These are phyloP conservation scores for Misgurnus anguillicaudatus DNA, from an alignment of 2,113 vertebrate genomes.

Conservation along the genomic window DNA sequence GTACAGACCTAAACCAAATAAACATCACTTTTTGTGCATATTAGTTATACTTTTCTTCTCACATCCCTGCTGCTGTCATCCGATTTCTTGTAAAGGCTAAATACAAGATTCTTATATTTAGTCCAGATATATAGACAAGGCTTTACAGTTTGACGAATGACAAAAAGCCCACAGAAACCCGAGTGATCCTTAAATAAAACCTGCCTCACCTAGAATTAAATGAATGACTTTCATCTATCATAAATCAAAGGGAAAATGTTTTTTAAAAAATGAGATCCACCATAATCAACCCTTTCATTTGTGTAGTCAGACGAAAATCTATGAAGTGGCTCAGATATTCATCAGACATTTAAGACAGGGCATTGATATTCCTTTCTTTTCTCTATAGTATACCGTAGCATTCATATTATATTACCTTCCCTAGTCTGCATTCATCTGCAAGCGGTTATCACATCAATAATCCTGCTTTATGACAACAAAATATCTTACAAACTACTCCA, in stretches of 20 bases:
- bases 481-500: conserved; percentile 27
- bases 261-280: neutral
- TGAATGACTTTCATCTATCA: conserved; percentile 2
- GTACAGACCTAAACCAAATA: no score
- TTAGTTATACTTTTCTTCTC: no score
- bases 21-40: no score
- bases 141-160: conserved; percentile 26
- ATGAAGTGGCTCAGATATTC: conserved; percentile 23
- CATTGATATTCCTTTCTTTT: conserved; percentile 32
- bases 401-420: conserved; percentile 17
- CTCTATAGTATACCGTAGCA: neutral
- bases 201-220: neutral
- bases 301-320: conserved; percentile 3
- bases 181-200: neutral
- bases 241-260: conserved; percentile 5
- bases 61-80: no score
- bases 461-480: conserved; percentile 11
- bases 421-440: conserved; percentile 3
- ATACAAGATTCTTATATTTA: conserved; percentile 1
- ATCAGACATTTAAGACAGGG: conserved; percentile 14
- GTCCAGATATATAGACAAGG: neutral
- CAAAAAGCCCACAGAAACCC: neutral
- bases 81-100: conserved; percentile 9
- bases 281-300: conserved; percentile 30
- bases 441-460: conserved; percentile 27